Percentiles rank a stretch among this genome's conserved stretches.
Evolutionary conservation across 2,113 vertebrate species (phyloP).

Genomic region (Amphiprion percula): DNA sequence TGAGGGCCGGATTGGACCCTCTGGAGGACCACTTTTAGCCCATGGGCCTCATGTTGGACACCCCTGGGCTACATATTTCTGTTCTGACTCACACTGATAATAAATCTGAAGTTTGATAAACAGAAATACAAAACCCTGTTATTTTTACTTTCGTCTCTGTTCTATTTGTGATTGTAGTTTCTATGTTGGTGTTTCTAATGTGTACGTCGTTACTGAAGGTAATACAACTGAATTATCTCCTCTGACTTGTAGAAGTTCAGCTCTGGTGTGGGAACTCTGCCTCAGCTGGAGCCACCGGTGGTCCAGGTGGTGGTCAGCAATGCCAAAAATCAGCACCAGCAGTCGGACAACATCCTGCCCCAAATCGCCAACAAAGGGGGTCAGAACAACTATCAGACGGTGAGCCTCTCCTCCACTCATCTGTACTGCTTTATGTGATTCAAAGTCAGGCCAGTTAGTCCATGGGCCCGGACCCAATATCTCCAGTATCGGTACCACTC

Average conservation of each 20-base stretch:
- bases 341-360: slow-evolving; percentile 86
- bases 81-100: background rate
- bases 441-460: background rate
- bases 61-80: background rate
- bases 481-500: no score
- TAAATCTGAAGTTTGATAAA: background rate
- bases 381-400: slow-evolving; percentile 82
- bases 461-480: no score
- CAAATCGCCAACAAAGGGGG: slow-evolving; percentile 84
- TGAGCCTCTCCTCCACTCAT: slow-evolving; percentile 61
- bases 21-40: no score
- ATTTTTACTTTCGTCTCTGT: background rate
- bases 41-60: no score
- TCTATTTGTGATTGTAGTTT: background rate
- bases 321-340: slow-evolving; percentile 81
- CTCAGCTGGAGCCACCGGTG: slow-evolving; percentile 86
- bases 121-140: background rate
- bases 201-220: background rate
- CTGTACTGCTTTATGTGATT: background rate
- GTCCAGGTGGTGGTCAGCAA: slow-evolving; percentile 86
- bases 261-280: slow-evolving; percentile 80
- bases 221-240: background rate
- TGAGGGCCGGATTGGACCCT: no score
- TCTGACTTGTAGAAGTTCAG: slow-evolving; percentile 83
- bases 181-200: background rate